Conservation (phyloP, 53 echinoderm and acorn worm genomes). For the Paelopatides confundens region DNA sequence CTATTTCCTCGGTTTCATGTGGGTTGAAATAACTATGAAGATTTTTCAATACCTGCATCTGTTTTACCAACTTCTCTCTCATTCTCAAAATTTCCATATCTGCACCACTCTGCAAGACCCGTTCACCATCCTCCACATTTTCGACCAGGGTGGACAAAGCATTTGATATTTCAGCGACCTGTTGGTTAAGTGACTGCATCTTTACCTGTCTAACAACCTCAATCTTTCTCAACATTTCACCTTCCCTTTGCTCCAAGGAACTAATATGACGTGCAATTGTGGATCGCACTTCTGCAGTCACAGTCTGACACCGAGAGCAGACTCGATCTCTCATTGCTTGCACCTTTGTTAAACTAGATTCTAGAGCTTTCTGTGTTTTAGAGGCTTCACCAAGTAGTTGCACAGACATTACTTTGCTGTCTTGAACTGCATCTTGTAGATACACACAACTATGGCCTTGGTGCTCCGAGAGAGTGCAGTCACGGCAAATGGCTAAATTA, state of each 20-base stretch:
- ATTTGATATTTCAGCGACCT: conserved; percentile 86
- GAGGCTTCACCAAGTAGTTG: conserved; percentile 90
- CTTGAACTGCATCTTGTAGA: conserved; percentile 97
- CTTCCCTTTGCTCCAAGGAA: conserved; percentile 92
- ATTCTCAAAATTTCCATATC: conserved; percentile 94
- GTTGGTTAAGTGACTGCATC: conserved; percentile 83
- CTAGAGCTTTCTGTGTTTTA: conserved; percentile 79
- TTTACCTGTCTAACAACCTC: conserved; percentile 96
- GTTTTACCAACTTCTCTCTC: conserved; percentile 88
- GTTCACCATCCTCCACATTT: conserved; percentile 85
- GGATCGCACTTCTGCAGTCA: conserved; percentile 83
- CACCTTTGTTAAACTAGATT: conserved; percentile 81
- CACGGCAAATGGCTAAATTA: conserved; percentile 93
- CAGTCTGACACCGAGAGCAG: conserved; percentile 82
- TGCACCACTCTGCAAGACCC: conserved; percentile 85
- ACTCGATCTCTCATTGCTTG: conserved; percentile 93
- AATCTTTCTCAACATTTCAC: conserved; percentile 89
- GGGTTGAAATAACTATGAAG: conserved; percentile 89
- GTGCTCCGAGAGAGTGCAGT: conserved; percentile 96
- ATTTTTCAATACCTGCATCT: conserved; percentile 85
- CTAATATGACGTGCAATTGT: conserved; percentile 91
- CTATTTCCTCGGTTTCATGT: conserved; percentile 88
- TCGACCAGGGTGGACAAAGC: conserved; percentile 80
- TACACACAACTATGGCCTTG: conserved; percentile 96
- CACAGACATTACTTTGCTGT: conserved; percentile 85